Conservation (phyloP, 2,797 vertebrate species). For the Peromyscus attwateri region DNA sequence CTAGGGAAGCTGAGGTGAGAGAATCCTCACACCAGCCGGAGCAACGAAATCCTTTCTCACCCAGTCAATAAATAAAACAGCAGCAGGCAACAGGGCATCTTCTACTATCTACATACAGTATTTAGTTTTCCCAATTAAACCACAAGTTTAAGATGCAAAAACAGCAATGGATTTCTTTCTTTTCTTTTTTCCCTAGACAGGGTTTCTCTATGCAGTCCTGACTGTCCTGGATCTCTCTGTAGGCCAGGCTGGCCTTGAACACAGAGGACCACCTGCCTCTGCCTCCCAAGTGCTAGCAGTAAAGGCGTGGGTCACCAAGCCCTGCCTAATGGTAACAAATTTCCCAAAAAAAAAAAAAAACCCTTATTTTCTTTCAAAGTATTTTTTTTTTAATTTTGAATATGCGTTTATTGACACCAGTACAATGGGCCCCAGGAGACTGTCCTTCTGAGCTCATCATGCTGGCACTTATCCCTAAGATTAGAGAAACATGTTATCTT, state of each 20-base stretch:
- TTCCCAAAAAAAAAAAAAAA: too few relatives aligned
- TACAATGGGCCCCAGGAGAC: conserved; percentile 15
- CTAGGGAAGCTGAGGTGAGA: not conserved
- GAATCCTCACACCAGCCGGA: not conserved
- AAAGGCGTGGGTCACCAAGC: too few relatives aligned
- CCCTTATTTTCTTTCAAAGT: not conserved
- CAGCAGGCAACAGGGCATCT: not conserved
- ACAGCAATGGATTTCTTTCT: not conserved
- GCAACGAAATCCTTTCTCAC: not conserved
- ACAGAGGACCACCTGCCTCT: not conserved
- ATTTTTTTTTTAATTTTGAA: not conserved
- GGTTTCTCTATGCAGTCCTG: not conserved
- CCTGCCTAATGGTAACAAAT: not conserved
- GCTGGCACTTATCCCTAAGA: not conserved
- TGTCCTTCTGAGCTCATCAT: not conserved
- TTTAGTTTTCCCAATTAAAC: not conserved
- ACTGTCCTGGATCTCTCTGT: not conserved
- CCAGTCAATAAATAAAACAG: not conserved
- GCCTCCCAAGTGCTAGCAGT: not conserved
- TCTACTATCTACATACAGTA: not conserved
- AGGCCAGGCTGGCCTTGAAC: not conserved
- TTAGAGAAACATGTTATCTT: not conserved
- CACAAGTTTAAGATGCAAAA: not conserved
- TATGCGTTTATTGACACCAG: conserved; percentile 75
- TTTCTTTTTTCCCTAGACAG: not conserved